Conservation (phyloP, 1,140 invertebrate species). For the Aricia agestis region DNA sequence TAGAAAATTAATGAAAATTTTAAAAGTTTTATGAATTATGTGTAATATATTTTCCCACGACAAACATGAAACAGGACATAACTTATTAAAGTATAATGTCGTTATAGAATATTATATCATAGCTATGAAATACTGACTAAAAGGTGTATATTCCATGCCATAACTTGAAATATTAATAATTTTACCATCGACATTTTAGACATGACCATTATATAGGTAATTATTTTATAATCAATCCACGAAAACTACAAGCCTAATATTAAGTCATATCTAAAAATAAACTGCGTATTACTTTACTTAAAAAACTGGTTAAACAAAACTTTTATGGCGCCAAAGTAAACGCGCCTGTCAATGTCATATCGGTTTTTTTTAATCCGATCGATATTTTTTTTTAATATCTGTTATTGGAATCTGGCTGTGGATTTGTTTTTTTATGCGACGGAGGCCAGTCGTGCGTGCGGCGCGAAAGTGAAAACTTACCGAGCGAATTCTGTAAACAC, state of each 20-base stretch:
- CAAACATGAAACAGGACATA: not conserved
- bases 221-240: not conserved
- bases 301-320: not conserved
- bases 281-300: not conserved
- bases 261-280: not conserved
- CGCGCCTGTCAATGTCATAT: constrained; percentile 1
- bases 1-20: no score
- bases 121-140: not conserved
- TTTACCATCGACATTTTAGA: no score
- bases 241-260: not conserved
- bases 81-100: not conserved
- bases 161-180: no score
- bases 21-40: not conserved
- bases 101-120: not conserved
- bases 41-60: not conserved
- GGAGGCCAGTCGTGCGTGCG: constrained; percentile 30
- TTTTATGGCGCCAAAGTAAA: not conserved
- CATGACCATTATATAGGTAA: no score
- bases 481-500: constrained; percentile 29
- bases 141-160: not conserved
- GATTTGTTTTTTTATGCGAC: constrained; percentile 9
- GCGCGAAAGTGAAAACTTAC: constrained; percentile 37
- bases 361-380: not conserved
- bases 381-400: not conserved
- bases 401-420: not conserved